phyloP scores from a whole-genome alignment of 2,113 vertebrate genomes.

The Columba janthina region DNA sequence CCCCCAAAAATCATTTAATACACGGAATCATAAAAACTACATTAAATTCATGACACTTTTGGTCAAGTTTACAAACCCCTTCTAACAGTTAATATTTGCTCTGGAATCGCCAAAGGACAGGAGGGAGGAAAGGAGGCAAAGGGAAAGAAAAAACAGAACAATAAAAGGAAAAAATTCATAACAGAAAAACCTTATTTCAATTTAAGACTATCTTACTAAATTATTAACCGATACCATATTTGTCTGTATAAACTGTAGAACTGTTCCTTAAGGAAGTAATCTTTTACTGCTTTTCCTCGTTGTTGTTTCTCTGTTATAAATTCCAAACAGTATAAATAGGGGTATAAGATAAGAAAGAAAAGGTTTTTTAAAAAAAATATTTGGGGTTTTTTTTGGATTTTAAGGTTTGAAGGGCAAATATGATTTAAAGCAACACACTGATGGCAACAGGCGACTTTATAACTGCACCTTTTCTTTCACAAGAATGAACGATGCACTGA shows the following conservation, averaged over 20 bases:
- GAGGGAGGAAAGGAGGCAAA: neutral
- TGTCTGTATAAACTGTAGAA: neutral
- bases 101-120: neutral
- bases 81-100: neutral
- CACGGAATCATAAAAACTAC: neutral
- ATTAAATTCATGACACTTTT: neutral
- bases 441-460: slow-evolving; percentile 14
- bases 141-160: neutral
- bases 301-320: neutral
- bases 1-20: neutral
- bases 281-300: neutral
- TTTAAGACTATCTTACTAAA: neutral
- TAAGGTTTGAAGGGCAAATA: neutral
- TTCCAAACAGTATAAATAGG: neutral
- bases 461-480: neutral
- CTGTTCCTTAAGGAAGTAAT: neutral
- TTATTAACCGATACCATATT: neutral
- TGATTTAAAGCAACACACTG: neutral
- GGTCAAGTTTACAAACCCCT: neutral
- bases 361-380: neutral
- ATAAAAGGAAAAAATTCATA: neutral
- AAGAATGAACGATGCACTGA: neutral
- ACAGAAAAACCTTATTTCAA: neutral
- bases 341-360: neutral
- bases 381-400: neutral